A percentile compares a stretch with the other conserved stretches of the same genome.
Conservation (phyloP, 2,797 vertebrate species). For the Huso huso region DNA sequence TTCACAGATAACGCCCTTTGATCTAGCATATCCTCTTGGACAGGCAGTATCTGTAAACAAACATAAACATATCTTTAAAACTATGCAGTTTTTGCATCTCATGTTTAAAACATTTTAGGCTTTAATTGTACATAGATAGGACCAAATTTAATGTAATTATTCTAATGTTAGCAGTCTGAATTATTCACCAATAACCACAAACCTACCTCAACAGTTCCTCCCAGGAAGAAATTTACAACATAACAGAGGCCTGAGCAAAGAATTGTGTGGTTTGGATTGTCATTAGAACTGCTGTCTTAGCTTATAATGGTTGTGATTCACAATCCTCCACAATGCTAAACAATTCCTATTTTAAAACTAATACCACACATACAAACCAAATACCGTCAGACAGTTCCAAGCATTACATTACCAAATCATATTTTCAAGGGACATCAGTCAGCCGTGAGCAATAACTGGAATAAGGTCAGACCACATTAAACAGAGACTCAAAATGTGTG, state of each 20-base stretch:
- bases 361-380: neutral
- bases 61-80: slow-evolving; percentile 5
- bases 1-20: slow-evolving; percentile 59
- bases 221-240: too few species aligned
- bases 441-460: neutral
- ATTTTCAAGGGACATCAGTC: neutral
- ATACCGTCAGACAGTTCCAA: neutral
- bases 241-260: neutral
- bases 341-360: neutral
- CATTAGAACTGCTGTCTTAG: slow-evolving; percentile 16
- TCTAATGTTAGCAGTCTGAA: neutral
- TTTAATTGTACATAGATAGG: too few species aligned
- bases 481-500: neutral
- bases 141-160: neutral
- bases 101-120: too few species aligned
- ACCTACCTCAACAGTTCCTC: too few species aligned
- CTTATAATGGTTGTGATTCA: slow-evolving; percentile 1
- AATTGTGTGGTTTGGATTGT: slow-evolving; percentile 13
- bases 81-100: neutral
- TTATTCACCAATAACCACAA: neutral
- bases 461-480: slow-evolving; percentile 16
- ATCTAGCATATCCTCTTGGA: slow-evolving; percentile 57
- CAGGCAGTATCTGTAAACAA: slow-evolving; percentile 50
- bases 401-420: neutral
- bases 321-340: neutral